Evolutionary conservation across 2,113 vertebrate genomes (phyloP).

Genomic region (Clarias gariepinus): DNA sequence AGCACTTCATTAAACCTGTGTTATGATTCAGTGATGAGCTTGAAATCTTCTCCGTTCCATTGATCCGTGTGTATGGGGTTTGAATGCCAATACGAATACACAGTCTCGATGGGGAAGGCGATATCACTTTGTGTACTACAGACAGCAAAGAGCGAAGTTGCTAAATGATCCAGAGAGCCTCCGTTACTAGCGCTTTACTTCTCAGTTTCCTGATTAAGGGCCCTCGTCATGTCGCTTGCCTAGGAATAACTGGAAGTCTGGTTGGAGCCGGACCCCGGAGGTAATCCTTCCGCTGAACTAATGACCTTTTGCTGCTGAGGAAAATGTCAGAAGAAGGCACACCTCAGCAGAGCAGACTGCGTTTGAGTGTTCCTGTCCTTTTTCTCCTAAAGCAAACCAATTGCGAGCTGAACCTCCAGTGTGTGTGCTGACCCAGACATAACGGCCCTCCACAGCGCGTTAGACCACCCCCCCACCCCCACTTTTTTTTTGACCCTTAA

Average conservation of each 20-base stretch:
- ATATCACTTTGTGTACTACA: background rate
- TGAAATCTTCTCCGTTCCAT: background rate
- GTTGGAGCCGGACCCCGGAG: background rate
- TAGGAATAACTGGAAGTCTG: background rate
- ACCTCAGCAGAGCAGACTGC: conserved; percentile 4
- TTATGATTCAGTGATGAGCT: conserved; percentile 37
- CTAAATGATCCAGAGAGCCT: background rate
- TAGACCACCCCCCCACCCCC: too few relatives aligned
- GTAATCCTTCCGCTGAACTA: conserved; percentile 1
- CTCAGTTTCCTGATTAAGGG: background rate
- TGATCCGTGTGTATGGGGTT: conserved; percentile 12
- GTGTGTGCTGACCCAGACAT: conserved; percentile 34
- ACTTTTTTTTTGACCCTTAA: conserved; percentile 58
- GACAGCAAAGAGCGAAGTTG: background rate
- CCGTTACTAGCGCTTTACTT: background rate
- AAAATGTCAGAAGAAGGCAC: conserved; percentile 27
- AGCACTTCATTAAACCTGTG: conserved; percentile 41
- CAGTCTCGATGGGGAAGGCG: background rate
- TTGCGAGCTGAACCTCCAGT: conserved; percentile 38
- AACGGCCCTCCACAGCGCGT: background rate
- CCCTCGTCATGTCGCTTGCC: background rate
- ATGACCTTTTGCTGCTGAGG: conserved; percentile 33
- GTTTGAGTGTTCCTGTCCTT: conserved; percentile 25
- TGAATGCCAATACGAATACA: conserved; percentile 37
- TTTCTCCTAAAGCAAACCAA: conserved; percentile 10